Percentiles rank a stretch among this genome's conserved stretches.
Evolutionary conservation across 2,888 invertebrate species (phyloP).

Genomic region (Lucinisca nassula): DNA sequence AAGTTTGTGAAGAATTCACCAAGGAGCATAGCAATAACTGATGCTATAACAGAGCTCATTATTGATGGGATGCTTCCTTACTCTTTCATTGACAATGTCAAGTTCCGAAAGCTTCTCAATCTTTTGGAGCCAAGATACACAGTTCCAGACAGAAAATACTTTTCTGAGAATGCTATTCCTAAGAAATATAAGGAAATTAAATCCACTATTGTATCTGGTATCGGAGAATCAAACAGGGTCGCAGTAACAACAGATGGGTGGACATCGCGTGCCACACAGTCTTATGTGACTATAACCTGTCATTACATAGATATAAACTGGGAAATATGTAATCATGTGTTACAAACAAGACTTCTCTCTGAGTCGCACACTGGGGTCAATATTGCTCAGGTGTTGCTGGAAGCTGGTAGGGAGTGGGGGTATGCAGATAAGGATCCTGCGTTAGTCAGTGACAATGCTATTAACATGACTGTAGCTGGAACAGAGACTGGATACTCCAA

Average conservation of each 20-base stretch:
- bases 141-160: no score
- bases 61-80: no score
- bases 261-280: constrained; percentile 59
- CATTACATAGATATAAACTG: constrained; percentile 36
- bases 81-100: no score
- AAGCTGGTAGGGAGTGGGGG: constrained; percentile 28
- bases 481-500: not conserved
- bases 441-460: constrained; percentile 55
- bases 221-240: constrained; percentile 16
- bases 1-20: no score
- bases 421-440: constrained; percentile 25
- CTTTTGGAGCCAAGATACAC: no score
- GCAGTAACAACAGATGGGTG: constrained; percentile 59
- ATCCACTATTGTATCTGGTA: not conserved
- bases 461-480: constrained; percentile 45
- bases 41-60: no score
- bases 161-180: no score
- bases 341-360: constrained; percentile 11
- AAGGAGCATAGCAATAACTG: no score
- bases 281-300: constrained; percentile 57
- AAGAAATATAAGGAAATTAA: no score
- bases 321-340: constrained; percentile 1
- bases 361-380: constrained; percentile 43
- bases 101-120: no score
- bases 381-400: constrained; percentile 26